Base-by-base conservation (phyloP, 92 coral and sea anemone species). In the Metridium senile region DNA sequence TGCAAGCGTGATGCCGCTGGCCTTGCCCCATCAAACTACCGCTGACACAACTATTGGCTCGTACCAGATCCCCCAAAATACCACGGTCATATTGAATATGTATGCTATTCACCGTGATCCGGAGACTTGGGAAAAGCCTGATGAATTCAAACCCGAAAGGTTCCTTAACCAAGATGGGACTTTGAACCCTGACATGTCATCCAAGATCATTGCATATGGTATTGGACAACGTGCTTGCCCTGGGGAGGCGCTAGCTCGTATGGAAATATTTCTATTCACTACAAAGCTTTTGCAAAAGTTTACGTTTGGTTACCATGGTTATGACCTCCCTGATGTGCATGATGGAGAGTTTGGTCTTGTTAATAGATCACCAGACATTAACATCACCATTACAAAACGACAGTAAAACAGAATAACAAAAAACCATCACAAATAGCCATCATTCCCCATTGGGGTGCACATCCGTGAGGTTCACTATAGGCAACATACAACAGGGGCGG, bases 91-190 rank as follows among this genome's bases (percentile, higher is more conserved):
- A 0, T 57, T 90, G 23, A 95, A 95, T 65, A 59, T 89, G 19
- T 92, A 86, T 84, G 97, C 93, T 3, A 77, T 95, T 28, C 97
- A 95, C 34, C 94, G 89, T 72, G 96, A 95, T 70, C 62, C 80
- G 6, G 67, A 70, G 8, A 56, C 79, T 26, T 95, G 99, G 99
- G 82, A 65, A 9, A 77, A 81, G 33, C 97, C 97, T 16, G 65
- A 72, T 0, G 83, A 58, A 22, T 89, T 95, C 71, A 81, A 80
- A 19, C 99, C 99, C 0, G 92, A 91, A 29, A 84, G 99, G 26
- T 91, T 95, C 57, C 62, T 93, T 25, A 84, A 89, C 56, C 66
- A 82, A 71, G 81, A 86, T 39, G 93, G 91, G 7, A 54, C 71
- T 33, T 81, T 76, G 26, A 46, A 45, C 31, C 0, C 74, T 58